These are phyloP conservation scores for Tychaedon coryphoeus DNA, from an alignment of 2,113 vertebrate species.

Conservation along the genomic window DNA sequence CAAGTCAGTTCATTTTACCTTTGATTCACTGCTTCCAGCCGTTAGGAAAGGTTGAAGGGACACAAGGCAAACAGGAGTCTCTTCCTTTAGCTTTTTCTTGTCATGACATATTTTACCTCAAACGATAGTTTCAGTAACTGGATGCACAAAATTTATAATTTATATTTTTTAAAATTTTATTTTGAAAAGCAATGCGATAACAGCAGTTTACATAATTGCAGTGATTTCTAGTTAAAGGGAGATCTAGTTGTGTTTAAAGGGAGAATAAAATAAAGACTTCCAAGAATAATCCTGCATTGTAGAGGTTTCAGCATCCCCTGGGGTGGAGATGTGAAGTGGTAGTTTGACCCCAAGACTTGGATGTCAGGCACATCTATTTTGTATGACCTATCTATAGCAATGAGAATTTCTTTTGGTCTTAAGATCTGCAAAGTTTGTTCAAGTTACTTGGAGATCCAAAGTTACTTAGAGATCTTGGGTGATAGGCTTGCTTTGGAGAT, in stretches of 20 bases:
- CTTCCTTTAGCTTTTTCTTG: not conserved
- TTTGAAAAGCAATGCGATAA: not conserved
- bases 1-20: constrained; percentile 71
- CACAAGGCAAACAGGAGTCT: not conserved
- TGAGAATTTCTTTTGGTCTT: not conserved
- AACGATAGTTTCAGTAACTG: not conserved
- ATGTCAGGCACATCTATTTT: not conserved
- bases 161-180: too few species aligned
- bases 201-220: not conserved
- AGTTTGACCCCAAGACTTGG: not conserved
- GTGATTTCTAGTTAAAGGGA: not conserved
- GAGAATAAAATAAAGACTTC: not conserved
- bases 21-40: constrained; percentile 61
- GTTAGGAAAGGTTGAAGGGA: constrained; percentile 9
- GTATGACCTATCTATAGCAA: not conserved
- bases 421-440: not conserved
- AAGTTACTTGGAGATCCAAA: not conserved
- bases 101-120: not conserved
- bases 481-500: not conserved
- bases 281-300: not conserved
- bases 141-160: not conserved
- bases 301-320: not conserved
- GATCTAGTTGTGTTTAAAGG: not conserved
- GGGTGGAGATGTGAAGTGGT: not conserved
- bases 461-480: not conserved